Evolutionary conservation across 2,113 vertebrate species (phyloP), one percentile per base, ranked within the genome.

Genomic region (Hippocampus abdominalis): DNA sequence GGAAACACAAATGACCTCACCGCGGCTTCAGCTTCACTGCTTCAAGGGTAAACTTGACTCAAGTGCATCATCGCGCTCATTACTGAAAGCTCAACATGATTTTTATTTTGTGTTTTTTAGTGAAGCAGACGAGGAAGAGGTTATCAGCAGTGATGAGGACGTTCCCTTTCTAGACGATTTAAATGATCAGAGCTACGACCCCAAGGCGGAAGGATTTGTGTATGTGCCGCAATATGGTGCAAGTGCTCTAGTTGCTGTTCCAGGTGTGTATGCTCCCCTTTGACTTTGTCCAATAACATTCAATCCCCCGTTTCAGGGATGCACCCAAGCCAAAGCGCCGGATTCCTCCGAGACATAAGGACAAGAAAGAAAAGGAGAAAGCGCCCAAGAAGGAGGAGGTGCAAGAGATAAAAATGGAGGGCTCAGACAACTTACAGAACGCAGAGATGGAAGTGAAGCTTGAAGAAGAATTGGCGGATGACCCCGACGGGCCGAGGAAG

Each of bases 181-280:
- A 72, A 94, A 95, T 84, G 97, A 99, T 81, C 94, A 96, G 88
- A 99, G 95, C 79, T 99, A 98, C 36, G 94, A 95, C 77, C 97
- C 97, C 0, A 94, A 94, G 59, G 88, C 90, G 81, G 95, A 96
- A 85, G 95, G 95, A 95, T 94, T 54, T 49, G 74, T 76, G 25
- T 74, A 39, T 29, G 23, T 68, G 11, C 46, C 42, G 71, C 6
- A 46, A 44, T 53, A 46, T 54, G 12, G 23, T 8, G 7, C 18
- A 29, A 15, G 27, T 46, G 49, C 9, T 59, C 1, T 49, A 8
- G 6, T 60, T 32, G 8, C 18, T 49, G 46, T 6, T 36, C 0
- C 32, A 36, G 32, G 32, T 6, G 32, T 36, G 3, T 7, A 49
- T 23, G 13, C 10, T 46, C 42, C 27, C 13, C 13, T n/a, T 15